phyloP scores from a whole-genome alignment of 2,113 vertebrate species.

The Pollimyrus isidori region DNA sequence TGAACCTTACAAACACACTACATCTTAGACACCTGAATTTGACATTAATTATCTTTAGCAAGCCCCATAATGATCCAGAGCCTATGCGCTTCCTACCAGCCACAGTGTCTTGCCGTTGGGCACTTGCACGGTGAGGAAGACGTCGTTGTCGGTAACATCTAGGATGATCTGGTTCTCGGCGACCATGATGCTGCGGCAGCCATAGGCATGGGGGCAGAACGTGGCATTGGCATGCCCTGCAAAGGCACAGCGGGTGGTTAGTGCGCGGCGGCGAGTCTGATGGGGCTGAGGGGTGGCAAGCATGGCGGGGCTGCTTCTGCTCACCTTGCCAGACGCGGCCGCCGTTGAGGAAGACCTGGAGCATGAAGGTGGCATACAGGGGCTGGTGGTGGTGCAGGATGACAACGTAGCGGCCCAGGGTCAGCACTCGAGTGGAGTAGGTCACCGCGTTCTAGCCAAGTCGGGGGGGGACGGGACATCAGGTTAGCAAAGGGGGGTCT shows the following conservation, averaged over 20 bases:
- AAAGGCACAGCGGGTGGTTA: neutral
- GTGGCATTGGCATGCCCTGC: conserved; percentile 76
- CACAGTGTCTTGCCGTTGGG: conserved; percentile 77
- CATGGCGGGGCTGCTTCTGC: neutral
- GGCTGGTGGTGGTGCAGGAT: conserved; percentile 90
- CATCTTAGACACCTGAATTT: neutral
- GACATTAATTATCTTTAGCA: neutral
- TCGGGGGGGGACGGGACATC: neutral
- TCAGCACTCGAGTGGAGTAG: conserved; percentile 67
- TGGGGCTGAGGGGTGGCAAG: no score
- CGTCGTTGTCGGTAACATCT: conserved; percentile 78
- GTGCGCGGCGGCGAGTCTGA: neutral
- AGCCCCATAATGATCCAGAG: neutral
- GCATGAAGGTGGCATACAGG: conserved; percentile 65
- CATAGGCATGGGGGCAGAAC: conserved; percentile 86
- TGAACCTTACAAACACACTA: neutral
- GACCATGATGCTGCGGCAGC: conserved; percentile 78
- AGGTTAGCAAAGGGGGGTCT: neutral
- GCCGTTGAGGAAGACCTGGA: conserved; percentile 76
- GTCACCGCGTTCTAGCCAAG: conserved; percentile 69
- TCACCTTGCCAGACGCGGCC: conserved; percentile 90
- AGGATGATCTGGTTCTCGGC: conserved; percentile 76
- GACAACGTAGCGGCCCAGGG: conserved; percentile 83
- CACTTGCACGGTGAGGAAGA: conserved; percentile 76
- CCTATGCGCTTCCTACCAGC: conserved; percentile 69